Conservation (phyloP, 2,888 invertebrate species). For the Hirtodrosophila alboralis region DNA sequence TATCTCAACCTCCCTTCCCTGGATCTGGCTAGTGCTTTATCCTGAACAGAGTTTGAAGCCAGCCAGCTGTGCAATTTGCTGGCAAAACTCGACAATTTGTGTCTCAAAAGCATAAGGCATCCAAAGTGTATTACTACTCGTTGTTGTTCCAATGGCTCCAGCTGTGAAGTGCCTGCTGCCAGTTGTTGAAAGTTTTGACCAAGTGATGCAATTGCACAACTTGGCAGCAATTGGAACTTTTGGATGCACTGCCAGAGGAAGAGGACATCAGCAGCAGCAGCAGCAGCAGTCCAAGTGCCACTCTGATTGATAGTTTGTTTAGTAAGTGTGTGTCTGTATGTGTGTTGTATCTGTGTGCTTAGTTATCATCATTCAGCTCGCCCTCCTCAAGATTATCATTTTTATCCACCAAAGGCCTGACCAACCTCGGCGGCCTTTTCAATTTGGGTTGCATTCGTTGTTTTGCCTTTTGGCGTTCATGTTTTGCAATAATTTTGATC, state of each 20-base stretch:
- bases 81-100: constrained; percentile 68
- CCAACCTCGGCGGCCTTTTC: too few relatives aligned
- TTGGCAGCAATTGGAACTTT: constrained; percentile 26
- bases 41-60: constrained; percentile 23
- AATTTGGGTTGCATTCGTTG: too few relatives aligned
- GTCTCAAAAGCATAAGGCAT: constrained; percentile 52
- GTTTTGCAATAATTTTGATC: too few relatives aligned
- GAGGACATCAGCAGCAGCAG: constrained; percentile 4
- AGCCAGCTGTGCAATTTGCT: constrained; percentile 75
- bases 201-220: constrained; percentile 47
- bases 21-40: background rate
- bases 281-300: constrained; percentile 14
- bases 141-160: constrained; percentile 30
- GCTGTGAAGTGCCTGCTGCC: constrained; percentile 47
- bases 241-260: constrained; percentile 17
- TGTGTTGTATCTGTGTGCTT: background rate
- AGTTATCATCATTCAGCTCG: constrained; percentile 33
- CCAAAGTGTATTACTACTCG: constrained; percentile 19
- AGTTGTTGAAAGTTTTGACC: constrained; percentile 40
- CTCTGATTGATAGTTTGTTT: constrained; percentile 34
- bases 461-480: too few relatives aligned
- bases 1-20: background rate
- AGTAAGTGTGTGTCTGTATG: background rate
- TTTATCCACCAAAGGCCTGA: too few relatives aligned
- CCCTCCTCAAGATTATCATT: constrained; percentile 42